Evolutionary conservation across 2,797 vertebrate species (phyloP).

Genomic region (Schizopygopsis pylzovi): DNA sequence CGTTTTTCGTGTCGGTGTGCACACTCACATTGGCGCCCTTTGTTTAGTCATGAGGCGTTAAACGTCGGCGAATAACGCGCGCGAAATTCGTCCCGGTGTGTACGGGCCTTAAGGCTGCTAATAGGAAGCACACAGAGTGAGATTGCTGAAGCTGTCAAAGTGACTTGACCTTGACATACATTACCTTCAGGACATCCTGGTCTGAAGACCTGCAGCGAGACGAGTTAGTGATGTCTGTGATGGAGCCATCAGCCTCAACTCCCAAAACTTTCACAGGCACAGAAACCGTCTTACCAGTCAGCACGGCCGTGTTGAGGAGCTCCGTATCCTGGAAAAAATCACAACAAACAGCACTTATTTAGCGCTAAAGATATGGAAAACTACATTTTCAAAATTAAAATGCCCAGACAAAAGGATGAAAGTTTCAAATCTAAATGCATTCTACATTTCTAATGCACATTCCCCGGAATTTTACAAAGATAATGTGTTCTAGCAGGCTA

Average conservation of each 20-base stretch:
- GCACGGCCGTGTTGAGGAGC: constrained; percentile 90
- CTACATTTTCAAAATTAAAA: not conserved
- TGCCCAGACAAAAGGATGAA: not conserved
- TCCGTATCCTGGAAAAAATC: constrained; percentile 80
- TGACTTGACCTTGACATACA: constrained; percentile 43
- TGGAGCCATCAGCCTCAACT: constrained; percentile 83
- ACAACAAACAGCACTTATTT: not conserved
- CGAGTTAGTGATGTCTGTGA: constrained; percentile 86
- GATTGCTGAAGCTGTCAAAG: constrained; percentile 41
- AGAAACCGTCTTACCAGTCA: constrained; percentile 86
- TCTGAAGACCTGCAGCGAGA: constrained; percentile 87
- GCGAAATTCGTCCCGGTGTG: too few species aligned
- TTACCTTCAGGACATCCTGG: constrained; percentile 87
- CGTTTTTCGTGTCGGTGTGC: too few species aligned
- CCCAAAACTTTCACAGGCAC: constrained; percentile 86
- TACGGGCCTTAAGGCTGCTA: too few species aligned
- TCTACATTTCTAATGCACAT: not conserved
- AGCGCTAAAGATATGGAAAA: not conserved
- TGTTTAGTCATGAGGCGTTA: too few species aligned
- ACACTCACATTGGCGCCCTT: too few species aligned
- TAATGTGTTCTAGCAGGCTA: not conserved
- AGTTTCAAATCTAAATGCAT: not conserved
- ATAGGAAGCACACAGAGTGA: constrained; percentile 41
- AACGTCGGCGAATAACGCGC: too few species aligned
- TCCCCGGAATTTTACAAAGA: not conserved